Percentiles rank a stretch among this genome's conserved stretches.
Conservation (phyloP, 2,113 vertebrate genomes). For the Pteruthius melanotis region DNA sequence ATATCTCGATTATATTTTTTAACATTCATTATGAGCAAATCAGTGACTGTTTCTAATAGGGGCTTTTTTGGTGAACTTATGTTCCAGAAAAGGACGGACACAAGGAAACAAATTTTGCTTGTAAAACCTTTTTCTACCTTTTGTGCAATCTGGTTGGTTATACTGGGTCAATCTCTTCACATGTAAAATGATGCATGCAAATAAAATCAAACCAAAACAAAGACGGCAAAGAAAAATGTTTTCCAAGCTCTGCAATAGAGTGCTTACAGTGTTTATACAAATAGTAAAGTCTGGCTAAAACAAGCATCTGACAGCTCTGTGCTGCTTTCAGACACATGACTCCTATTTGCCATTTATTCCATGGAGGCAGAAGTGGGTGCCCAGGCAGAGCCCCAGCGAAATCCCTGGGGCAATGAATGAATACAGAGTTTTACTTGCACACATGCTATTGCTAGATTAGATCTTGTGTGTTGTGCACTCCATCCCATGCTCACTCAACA, state of each 20-base stretch:
- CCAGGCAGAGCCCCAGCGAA: conserved; percentile 12
- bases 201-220: conserved; percentile 48
- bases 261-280: conserved; percentile 43
- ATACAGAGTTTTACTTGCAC: conserved; percentile 1
- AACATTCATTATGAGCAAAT: not conserved
- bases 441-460: not conserved
- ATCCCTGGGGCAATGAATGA: not conserved
- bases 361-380: not conserved
- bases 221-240: conserved; percentile 24
- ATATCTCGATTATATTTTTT: not conserved
- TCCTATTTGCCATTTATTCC: conserved; percentile 18
- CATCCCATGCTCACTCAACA: not conserved
- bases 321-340: conserved; percentile 9
- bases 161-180: not conserved
- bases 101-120: not conserved
- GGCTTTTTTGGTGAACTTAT: not conserved
- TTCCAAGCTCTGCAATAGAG: conserved; percentile 30
- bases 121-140: not conserved
- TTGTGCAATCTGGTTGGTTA: not conserved
- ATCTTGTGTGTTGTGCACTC: not conserved
- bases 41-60: not conserved
- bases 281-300: conserved; percentile 44
- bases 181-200: conserved; percentile 19
- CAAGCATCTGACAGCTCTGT: conserved; percentile 25
- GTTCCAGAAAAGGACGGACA: not conserved